Base-by-base conservation (phyloP, 2,797 vertebrate species). In the Leontopithecus rosalia region DNA sequence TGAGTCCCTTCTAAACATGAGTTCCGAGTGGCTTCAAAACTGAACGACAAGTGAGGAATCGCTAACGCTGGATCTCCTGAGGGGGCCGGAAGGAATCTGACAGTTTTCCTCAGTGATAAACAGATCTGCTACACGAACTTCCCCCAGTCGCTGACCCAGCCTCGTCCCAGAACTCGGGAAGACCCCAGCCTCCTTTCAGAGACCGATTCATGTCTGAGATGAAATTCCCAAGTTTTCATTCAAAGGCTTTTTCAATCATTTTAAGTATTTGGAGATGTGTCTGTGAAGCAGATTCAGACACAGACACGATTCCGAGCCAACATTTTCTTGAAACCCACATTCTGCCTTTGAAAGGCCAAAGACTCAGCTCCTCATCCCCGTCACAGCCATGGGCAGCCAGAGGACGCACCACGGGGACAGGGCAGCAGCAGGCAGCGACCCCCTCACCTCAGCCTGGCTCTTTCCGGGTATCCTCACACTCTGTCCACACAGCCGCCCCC, bases 301-400 rank as follows among this genome's bases (percentile, higher is more conserved):
- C 4, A 1, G 17, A 19, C 39, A 33, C 22, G 55, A 41, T 9
- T 10, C 14, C 0, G 6, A 48, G 7, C 11, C 48, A 6, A 14
- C 1, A 1, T 5, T 36, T 48, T 77, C 73, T n/a, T 43, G 28
- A 48, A 5, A 41, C 24, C n/a, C 14, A 12, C 33, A 5, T 33
- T 8, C 13, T 7, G 13, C 55, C 36, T 43, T 48, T 22, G n/a
- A 24, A 88, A 52, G 19, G 50, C 17, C 24, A 4, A 26, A 2
- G 22, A 14, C 48, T 14, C 48, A 50, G 48, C 48, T 50, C 48
- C 48, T 50, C 48, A 50, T 50, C 30, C 22, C 22, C 14, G 15
- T 50, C 86, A 30, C 0, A 2, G 4, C 26, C 15, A 17, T 8
- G 2, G 30, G 20, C 15, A 7, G 30, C 20, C n/a, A 7, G 1